Evolutionary conservation across 2,113 vertebrate species (phyloP), one percentile per base, ranked within the genome.

Genomic region (Microtus pennsylvanicus): DNA sequence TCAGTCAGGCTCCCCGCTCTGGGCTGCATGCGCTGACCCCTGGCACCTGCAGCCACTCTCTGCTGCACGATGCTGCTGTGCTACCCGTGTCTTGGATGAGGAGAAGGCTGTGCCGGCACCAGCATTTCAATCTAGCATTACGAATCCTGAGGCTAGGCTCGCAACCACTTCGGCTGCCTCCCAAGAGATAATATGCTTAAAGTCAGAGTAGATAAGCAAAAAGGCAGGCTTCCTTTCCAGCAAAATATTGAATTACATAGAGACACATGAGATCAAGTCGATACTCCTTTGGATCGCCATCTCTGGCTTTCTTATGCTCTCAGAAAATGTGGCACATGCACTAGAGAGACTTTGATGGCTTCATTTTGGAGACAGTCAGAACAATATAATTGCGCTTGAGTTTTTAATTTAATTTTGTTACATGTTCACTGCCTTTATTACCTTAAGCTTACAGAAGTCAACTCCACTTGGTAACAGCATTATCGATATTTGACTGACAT

Each of bases 391-490:
- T 67, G n/a, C 10, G 19, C 50, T 94, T 89, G 22, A 33, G 10
- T 42, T 96, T 96, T 74, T 74, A 52, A 95, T 89, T 94, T 95
- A 92, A 92, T 90, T 93, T 91, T 97, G 47, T 70, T 89, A 78
- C 9, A 75, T 95, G 42, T 76, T 96, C 63, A 50, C 61, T 0
- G 14, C 78, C 87, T 96, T 97, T 92, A 30, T 24, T 16, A 24
- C 3, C 2, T 30, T 45, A 87, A 26, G 28, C 30, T 90, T 6
- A 17, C 11, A 78, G 69, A n/a, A 90, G 0, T 42, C 81, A 97
- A 86, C 67, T 74, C 77, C 47, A 92, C n/a, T 63, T 65, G 87
- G 89, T 75, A 78, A 70, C 28, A 58, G 22, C 78, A 87, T 45
- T 77, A 65, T 72, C 90, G 47, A 8, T 38, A 61, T 69, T 93